These are phyloP conservation scores for Caligus rogercresseyi DNA, from an alignment of 1,140 invertebrate species.

Conservation along the genomic window DNA sequence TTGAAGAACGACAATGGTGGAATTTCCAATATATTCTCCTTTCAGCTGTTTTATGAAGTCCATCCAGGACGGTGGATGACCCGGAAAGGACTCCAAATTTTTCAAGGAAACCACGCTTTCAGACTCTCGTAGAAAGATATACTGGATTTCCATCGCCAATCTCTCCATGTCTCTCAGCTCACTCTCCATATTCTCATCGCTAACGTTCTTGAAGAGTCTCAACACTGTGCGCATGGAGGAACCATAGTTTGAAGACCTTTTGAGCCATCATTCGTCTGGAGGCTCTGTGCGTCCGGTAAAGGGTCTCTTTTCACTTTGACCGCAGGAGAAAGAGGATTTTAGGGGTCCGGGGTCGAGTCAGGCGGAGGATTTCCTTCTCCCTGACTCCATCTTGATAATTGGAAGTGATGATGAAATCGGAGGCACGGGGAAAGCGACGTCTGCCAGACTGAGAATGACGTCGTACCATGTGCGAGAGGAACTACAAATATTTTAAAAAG, in stretches of 20 bases:
- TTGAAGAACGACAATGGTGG: background rate
- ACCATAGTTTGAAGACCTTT: background rate
- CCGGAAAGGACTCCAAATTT: background rate
- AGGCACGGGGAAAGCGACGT: background rate
- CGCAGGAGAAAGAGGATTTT: background rate
- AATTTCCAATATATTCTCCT: background rate
- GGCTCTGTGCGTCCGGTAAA: background rate
- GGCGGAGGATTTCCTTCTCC: background rate
- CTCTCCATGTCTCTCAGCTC: background rate
- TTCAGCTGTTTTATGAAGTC: background rate
- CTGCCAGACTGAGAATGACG: background rate
- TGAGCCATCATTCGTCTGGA: background rate
- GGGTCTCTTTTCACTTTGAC: background rate
- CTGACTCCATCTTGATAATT: background rate
- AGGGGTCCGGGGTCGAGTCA: background rate
- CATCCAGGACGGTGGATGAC: background rate
- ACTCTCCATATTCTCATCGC: background rate
- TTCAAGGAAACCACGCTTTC: background rate
- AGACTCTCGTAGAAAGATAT: background rate
- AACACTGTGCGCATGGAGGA: background rate
- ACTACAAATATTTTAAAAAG: too few species aligned
- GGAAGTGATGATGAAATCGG: background rate
- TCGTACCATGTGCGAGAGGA: background rate
- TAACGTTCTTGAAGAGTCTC: background rate
- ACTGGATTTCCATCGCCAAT: background rate